Conservation (phyloP, 2,888 invertebrate species). For the Lapara coniferarum region DNA sequence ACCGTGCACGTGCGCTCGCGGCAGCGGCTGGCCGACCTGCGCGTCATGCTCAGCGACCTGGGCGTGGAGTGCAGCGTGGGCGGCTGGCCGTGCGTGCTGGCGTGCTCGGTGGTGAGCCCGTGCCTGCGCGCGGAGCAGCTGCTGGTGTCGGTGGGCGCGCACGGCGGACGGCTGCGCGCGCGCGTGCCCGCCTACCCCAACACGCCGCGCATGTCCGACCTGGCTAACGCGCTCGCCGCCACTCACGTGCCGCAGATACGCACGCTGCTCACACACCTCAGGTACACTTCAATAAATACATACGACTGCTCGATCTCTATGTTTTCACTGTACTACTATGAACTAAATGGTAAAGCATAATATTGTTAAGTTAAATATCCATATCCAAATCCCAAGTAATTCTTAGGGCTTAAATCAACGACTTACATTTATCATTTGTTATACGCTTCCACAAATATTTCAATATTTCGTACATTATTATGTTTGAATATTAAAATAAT, state of each 20-base stretch:
- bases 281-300: constrained; percentile 53
- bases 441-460: background rate
- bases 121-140: constrained; percentile 96
- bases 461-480: too few relatives aligned
- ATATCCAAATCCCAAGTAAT: too few relatives aligned
- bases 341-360: too few relatives aligned
- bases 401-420: too few relatives aligned
- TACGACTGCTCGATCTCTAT: too few relatives aligned
- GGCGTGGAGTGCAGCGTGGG: constrained; percentile 87
- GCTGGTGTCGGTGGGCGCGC: constrained; percentile 96
- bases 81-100: constrained; percentile 96
- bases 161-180: constrained; percentile 95
- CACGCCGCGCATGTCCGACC: constrained; percentile 90
- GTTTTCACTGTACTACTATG: too few relatives aligned
- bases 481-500: background rate
- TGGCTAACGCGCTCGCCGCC: constrained; percentile 88
- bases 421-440: too few relatives aligned
- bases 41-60: constrained; percentile 88
- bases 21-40: constrained; percentile 91
- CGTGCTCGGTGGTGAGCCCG: constrained; percentile 94
- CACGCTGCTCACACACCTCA: constrained; percentile 75
- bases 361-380: too few relatives aligned
- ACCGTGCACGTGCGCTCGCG: constrained; percentile 97
- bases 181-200: constrained; percentile 95
- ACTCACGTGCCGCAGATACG: constrained; percentile 59